phyloP scores from a whole-genome alignment of 2,113 vertebrate genomes.

The Pongo pygmaeus region DNA sequence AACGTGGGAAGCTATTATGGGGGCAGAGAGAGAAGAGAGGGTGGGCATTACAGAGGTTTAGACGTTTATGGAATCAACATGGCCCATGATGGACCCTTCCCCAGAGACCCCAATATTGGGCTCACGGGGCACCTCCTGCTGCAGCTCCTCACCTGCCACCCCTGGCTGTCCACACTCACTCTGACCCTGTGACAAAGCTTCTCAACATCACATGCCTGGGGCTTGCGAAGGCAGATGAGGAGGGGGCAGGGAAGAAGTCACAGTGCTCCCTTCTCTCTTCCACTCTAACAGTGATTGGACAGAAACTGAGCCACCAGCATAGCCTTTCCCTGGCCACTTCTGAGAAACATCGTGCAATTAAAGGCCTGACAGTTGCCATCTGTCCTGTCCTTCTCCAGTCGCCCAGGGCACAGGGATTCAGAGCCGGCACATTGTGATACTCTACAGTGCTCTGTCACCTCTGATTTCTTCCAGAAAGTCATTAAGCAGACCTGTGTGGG shows the following conservation, averaged over 20 bases:
- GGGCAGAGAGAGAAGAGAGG: neutral
- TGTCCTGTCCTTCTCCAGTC: constrained; percentile 63
- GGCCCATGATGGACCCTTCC: neutral
- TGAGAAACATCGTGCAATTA: constrained; percentile 69
- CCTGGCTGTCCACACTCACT: neutral
- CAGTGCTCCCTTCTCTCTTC: neutral
- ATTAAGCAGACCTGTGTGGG: constrained; percentile 68
- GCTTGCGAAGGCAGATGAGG: neutral
- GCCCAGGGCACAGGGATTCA: constrained; percentile 58
- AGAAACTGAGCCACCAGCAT: neutral
- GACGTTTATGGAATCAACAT: fast-evolving
- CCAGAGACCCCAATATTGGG: neutral
- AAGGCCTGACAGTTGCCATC: constrained; percentile 74
- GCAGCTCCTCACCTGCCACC: neutral
- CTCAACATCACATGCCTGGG: neutral
- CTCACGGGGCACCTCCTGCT: neutral
- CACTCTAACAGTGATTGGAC: neutral
- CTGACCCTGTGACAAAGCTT: neutral
- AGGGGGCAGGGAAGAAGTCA: neutral
- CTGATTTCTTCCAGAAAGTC: constrained; percentile 72
- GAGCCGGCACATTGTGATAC: constrained; percentile 61
- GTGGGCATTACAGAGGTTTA: too few species aligned
- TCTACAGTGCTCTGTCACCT: constrained; percentile 66
- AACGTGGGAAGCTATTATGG: neutral
- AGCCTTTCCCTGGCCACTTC: constrained; percentile 46